phyloP scores from a whole-genome alignment of 1,140 invertebrate genomes.

The Acromyrmex heyeri region DNA sequence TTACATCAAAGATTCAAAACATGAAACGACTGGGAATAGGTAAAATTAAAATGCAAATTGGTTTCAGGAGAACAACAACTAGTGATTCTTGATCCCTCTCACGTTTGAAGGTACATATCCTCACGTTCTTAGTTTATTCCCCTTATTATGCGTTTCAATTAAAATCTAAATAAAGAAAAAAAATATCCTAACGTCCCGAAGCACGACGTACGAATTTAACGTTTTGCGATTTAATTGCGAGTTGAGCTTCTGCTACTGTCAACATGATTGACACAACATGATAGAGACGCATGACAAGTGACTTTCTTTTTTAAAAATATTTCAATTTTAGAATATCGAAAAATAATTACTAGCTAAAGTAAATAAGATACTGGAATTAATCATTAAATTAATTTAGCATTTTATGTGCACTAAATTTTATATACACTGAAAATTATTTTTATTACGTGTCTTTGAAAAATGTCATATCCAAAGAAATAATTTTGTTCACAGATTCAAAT shows the following conservation, averaged over 20 bases:
- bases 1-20: not conserved
- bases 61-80: conserved; percentile 12
- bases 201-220: not conserved
- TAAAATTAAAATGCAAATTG: conserved; percentile 50
- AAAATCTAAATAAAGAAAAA: conserved; percentile 30
- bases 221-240: not conserved
- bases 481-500: too few species aligned
- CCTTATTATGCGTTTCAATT: conserved; percentile 40
- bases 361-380: conserved; percentile 3
- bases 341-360: not conserved
- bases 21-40: not conserved
- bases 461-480: too few species aligned
- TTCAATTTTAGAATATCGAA: not conserved
- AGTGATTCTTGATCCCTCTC: not conserved
- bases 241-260: not conserved
- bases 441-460: not conserved
- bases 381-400: not conserved
- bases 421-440: not conserved
- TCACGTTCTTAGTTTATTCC: conserved; percentile 24
- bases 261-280: conserved; percentile 7
- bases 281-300: not conserved
- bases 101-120: conserved; percentile 27
- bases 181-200: not conserved
- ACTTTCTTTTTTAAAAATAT: not conserved
- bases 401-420: not conserved